Evolutionary conservation across 2,888 invertebrate genomes (phyloP).

Genomic region (Pimpla rufipes): DNA sequence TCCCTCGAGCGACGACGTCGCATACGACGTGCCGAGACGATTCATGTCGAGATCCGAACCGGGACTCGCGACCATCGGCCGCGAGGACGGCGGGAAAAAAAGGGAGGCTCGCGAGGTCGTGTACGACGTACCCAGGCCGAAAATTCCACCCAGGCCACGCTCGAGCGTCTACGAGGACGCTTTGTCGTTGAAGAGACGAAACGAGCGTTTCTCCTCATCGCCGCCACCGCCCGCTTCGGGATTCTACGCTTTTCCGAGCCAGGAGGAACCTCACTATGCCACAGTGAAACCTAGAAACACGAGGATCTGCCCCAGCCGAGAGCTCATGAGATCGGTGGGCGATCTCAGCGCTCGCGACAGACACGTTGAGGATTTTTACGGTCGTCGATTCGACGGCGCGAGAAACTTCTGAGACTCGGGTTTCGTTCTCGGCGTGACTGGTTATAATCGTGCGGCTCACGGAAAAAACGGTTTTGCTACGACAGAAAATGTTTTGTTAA

Average conservation of each 20-base stretch:
- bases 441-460: no score
- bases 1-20: conserved; percentile 49
- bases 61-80: conserved; percentile 34
- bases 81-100: neutral
- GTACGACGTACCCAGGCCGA: conserved; percentile 73
- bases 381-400: neutral
- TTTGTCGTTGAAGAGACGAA: conserved; percentile 70
- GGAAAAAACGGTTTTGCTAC: neutral
- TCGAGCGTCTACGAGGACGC: conserved; percentile 75
- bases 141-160: conserved; percentile 64
- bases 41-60: conserved; percentile 72
- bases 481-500: no score
- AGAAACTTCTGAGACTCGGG: neutral
- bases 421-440: neutral
- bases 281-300: conserved; percentile 72
- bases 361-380: conserved; percentile 3
- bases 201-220: conserved; percentile 1
- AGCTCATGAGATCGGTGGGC: conserved; percentile 58
- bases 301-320: conserved; percentile 49
- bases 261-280: conserved; percentile 68
- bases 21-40: conserved; percentile 73
- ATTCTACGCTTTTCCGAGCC: conserved; percentile 60
- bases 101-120: conserved; percentile 16
- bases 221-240: neutral
- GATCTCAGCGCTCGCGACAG: neutral